Base-by-base conservation (phyloP, 2,113 vertebrate species). In the Oenanthe melanoleuca region DNA sequence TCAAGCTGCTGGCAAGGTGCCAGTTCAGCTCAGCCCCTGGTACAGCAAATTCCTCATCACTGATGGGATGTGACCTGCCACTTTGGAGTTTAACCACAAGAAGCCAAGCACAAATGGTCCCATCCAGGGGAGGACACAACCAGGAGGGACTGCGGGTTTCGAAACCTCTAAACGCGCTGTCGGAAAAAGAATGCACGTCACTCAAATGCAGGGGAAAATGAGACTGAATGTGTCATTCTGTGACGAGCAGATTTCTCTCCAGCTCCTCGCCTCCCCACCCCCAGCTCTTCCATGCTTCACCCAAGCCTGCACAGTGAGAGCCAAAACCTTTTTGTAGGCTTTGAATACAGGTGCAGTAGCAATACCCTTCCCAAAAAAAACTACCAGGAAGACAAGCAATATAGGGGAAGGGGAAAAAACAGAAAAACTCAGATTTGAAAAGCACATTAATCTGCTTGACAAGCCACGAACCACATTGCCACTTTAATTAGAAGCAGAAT, bases 401-500 rank as follows among this genome's bases (percentile, higher is more conserved):
- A 74, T 3, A 79, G 47, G 40, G 37, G 49, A 92, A 88, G 23
- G 26, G 79, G 78, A 14, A 21, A 23, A 61, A 71, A 60, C 60
- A 79, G 22, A 42, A 20, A 79, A 71, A 19, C 4, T 12, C 72
- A 93, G 88, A 82, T 89, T 93, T 97, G 84, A 96, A 97, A 97
- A 97, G 92, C 91, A 87, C 56, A 96, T 86, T 97, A 97, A 98
- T 97, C 96, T 97, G 95, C 92, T 95, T 94, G 84, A 96, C 97
- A 97, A 96, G 94, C 94, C 96, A 97, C 82, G 89, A 97, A 95
- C 94, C 77, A 89, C 95, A 95, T 86, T 78, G 37, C 74, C 38
- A 52, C 84, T 96, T 94, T 98, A 98, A 98, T 97, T 98, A 97
- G 97, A 97, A 97, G 85, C 96, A 97, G 96, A 95, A 97, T 95